A percentile compares a stretch with the other conserved stretches of the same genome.
These are phyloP conservation scores for Andricus grossulariae DNA, from an alignment of 1,140 invertebrate species.

Conservation along the genomic window DNA sequence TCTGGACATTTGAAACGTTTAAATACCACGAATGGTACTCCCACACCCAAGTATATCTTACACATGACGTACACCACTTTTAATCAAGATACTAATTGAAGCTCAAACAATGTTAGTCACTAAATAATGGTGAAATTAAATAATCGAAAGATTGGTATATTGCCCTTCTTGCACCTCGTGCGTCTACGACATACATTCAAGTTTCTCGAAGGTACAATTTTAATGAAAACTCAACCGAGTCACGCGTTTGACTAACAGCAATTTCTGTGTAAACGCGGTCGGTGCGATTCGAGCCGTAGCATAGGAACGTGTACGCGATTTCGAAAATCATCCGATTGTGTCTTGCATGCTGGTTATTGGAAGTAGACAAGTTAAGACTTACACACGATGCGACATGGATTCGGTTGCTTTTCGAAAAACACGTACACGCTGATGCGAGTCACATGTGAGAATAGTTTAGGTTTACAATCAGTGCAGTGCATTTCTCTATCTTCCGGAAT, in stretches of 20 bases:
- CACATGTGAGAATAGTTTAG: conserved; percentile 59
- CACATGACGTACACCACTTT: conserved; percentile 77
- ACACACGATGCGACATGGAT: neutral
- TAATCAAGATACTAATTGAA: conserved; percentile 76
- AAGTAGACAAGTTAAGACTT: conserved; percentile 34
- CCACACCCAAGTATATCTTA: conserved; percentile 77
- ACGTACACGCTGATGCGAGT: conserved; percentile 49
- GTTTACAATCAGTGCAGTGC: conserved; percentile 1
- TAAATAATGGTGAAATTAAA: conserved; percentile 76
- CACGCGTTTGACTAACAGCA: neutral
- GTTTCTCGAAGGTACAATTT: conserved; percentile 31
- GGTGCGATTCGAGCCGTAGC: conserved; percentile 62
- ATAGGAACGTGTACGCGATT: conserved; percentile 47
- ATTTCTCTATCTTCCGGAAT: conserved; percentile 32
- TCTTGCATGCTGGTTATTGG: neutral
- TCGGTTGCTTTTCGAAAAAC: conserved; percentile 36
- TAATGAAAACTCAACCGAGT: neutral
- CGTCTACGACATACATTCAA: conserved; percentile 47
- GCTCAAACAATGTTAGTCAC: conserved; percentile 78
- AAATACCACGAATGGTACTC: conserved; percentile 67
- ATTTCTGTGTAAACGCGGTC: conserved; percentile 46
- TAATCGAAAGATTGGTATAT: conserved; percentile 69
- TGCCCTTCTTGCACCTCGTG: conserved; percentile 58
- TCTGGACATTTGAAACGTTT: conserved; percentile 57
- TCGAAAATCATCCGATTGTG: conserved; percentile 38